These are phyloP conservation scores for Ochotona curzoniae DNA, from an alignment of 2,113 vertebrate species.

Conservation along the genomic window DNA sequence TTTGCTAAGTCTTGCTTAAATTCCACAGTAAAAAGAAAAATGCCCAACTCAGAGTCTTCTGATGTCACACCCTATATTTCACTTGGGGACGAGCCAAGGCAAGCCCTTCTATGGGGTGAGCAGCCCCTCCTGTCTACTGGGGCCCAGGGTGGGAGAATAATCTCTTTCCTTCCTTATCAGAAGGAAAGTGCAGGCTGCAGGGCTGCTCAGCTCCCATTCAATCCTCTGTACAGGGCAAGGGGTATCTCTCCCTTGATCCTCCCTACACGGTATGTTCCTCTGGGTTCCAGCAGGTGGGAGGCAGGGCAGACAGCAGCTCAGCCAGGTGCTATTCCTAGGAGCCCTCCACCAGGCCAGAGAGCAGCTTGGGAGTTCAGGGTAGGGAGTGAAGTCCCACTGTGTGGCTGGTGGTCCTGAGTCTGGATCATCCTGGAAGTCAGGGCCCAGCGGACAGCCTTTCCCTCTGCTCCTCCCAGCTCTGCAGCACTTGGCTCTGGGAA, in stretches of 20 bases:
- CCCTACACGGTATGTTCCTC: background rate
- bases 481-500: background rate
- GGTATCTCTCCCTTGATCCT: background rate
- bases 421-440: background rate
- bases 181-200: background rate
- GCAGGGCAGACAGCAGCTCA: too few relatives aligned
- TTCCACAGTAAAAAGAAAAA: slow-evolving; percentile 11
- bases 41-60: background rate
- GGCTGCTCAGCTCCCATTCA: too few relatives aligned
- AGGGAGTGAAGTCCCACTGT: background rate
- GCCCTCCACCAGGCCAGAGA: background rate
- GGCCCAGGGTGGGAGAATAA: background rate
- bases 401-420: background rate
- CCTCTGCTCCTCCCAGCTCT: background rate
- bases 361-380: background rate
- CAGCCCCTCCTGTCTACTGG: background rate
- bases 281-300: background rate
- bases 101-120: too few relatives aligned
- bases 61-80: background rate
- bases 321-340: background rate
- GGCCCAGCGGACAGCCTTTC: background rate
- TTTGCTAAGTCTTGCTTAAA: slow-evolving; percentile 7
- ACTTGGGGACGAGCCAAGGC: background rate
- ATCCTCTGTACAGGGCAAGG: background rate
- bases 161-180: background rate